Evolutionary conservation across 2,113 vertebrate genomes (phyloP), one percentile per base, ranked within the genome.

Genomic region (Elgaria multicarinata): DNA sequence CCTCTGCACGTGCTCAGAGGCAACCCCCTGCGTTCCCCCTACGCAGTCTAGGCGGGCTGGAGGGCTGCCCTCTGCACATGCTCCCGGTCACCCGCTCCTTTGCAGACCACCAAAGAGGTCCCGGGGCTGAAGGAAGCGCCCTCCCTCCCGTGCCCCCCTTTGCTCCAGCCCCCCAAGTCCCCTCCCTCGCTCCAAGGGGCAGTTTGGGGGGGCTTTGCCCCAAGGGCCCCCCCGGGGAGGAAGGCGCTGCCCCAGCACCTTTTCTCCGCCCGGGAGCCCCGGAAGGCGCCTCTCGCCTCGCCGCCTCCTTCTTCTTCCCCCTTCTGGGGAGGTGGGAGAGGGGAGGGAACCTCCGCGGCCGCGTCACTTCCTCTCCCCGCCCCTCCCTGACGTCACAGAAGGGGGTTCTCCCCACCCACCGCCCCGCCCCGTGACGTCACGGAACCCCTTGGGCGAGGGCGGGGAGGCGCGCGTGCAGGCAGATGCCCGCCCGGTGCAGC

Each of bases 311-410:
- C 67, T 4, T 66, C 42, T 31, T 14, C 46, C 28, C 14, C 31
- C 28, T 79, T 6, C 33, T 55, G 66, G 80, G 87, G 55, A 10
- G 87, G 50, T 3, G 69, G 55, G 33, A 53, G 71, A 50, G 64
- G 81, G 87, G 77, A 33, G 87, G 87, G 87, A 72, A 88, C 88
- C 83, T 85, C 83, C 75, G 76, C 39, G 3, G 0, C 4, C 1
- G 64, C 88, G 88, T 90, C 88, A 90, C 75, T 90, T 90, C 88
- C 88, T 42, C 62, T 75, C 72, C 62, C 81, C 86, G 58, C 75
- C 86, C 77, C 66, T 0, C 24, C 62, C 31, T 24, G 62, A 55
- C 88, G 83, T 79, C 88, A 79, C 46, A 1, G n/a, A 31, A 9
- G 7, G 72, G 71, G 22, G 82, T 24, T 64, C 64, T 50, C 81